Evolutionary conservation across 2,113 vertebrate species (phyloP).

Genomic region (Zapus hudsonius): DNA sequence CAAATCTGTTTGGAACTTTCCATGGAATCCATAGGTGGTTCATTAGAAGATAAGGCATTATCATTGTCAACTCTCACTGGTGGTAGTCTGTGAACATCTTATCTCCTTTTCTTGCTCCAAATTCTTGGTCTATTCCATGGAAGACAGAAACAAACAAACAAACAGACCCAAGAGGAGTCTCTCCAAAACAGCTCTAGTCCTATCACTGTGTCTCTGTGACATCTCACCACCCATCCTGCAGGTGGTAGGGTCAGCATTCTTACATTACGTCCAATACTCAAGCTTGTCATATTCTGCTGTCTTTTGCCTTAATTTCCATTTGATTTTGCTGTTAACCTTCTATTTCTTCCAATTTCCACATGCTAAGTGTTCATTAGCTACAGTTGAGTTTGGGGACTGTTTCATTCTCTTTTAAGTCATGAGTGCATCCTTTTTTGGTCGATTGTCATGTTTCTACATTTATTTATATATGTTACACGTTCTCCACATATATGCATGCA

Average conservation of each 20-base stretch:
- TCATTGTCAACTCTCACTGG: not conserved
- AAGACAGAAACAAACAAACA: no score
- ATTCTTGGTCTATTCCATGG: not conserved
- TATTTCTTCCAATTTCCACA: no score
- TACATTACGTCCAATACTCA: not conserved
- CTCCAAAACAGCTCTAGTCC: not conserved
- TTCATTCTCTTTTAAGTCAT: not conserved
- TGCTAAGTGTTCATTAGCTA: not conserved
- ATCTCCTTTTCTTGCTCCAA: not conserved
- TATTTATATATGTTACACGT: not conserved
- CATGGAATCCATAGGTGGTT: not conserved
- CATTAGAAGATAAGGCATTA: not conserved
- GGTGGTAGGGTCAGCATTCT: not conserved
- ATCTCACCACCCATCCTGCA: not conserved
- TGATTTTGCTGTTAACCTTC: not conserved
- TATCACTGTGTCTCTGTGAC: not conserved
- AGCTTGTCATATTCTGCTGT: not conserved
- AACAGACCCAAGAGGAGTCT: no score
- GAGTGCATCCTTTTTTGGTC: not conserved
- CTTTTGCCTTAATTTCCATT: not conserved
- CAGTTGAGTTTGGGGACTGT: not conserved
- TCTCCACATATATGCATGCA: not conserved
- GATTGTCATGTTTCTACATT: not conserved
- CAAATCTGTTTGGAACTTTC: conserved; percentile 23
- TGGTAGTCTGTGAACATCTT: not conserved